Base-by-base conservation (phyloP, 2,888 invertebrate species). In the Zele albiditarsus region DNA sequence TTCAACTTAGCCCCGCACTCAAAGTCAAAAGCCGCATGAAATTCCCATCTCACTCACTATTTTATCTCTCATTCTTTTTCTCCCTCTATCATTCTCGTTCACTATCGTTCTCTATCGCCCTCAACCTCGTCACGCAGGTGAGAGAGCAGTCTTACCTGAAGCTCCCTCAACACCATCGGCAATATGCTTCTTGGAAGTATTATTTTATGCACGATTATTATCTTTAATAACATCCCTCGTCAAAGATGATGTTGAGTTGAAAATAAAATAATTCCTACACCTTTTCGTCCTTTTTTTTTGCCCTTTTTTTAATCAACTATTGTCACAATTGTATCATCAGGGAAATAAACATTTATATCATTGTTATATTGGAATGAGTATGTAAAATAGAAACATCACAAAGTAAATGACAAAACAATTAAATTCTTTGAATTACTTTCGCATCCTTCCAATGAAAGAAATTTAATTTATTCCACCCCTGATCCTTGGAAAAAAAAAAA, bases 151-250 rank as follows among this genome's bases (percentile, higher is more conserved):
- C 68, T 76, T 79, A 79, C 78, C 78, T 78, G 79, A 70, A 20
- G 8, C 53, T 6, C 20, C n/a, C 53, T 53, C 20, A 53, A 20
- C 53, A 53, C 53, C 53, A 53, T 53, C 53, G 20, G 77, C 82
- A 78, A 62, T 62, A 76, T 75, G 72, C 77, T 77, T 80, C 79
- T 67, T 80, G 73, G 83, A 85, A 85, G 85, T 84, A 87, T 88
- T 88, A 88, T 88, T 88, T 86, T 84, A 87, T 84, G 84, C 27
- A 62, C 86, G 88, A 89, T 88, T 89, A 88, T 89, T 88, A 88
- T 88, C 88, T 88, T 82, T 87, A 88, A 88, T 86, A 88, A 88
- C 86, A 88, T 83, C 75, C 78, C 79, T 71, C 38, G 75, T 80
- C 53, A 53, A 53, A 53, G 2, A 53, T 20, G 53, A 53, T 74